A percentile compares a stretch with the other conserved stretches of the same genome.
Conservation (phyloP, 1,140 invertebrate genomes). For the Apis cerana region DNA sequence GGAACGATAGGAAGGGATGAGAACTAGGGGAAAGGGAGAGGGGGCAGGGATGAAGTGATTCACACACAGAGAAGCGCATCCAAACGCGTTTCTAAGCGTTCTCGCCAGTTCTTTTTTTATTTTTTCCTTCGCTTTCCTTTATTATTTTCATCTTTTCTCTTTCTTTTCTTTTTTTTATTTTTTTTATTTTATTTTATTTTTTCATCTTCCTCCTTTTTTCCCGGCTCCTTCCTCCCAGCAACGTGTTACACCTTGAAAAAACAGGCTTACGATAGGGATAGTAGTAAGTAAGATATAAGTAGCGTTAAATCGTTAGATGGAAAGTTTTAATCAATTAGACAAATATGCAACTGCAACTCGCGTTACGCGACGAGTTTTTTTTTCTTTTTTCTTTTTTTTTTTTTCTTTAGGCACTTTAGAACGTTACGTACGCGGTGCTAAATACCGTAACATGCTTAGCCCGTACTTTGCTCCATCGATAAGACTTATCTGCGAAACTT, state of each 20-base stretch:
- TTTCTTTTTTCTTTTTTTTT: no score
- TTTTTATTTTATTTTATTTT: neutral
- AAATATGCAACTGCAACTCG: conserved; percentile 56
- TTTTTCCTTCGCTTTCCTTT: conserved; percentile 30
- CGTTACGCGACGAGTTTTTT: conserved; percentile 58
- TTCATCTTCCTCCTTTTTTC: neutral
- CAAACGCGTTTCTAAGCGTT: conserved; percentile 36
- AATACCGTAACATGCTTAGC: conserved; percentile 47
- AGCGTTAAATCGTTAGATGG: conserved; percentile 48
- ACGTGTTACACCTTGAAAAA: conserved; percentile 61
- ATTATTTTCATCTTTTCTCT: conserved; percentile 7
- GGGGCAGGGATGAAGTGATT: conserved; percentile 11
- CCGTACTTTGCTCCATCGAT: conserved; percentile 54
- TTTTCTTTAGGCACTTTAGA: conserved; percentile 60
- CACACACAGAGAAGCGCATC: conserved; percentile 11
- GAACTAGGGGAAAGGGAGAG: neutral
- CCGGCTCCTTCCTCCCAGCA: conserved; percentile 3
- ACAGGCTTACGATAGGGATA: conserved; percentile 51
- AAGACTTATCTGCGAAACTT: conserved; percentile 29
- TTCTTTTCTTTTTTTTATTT: neutral
- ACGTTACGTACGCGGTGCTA: conserved; percentile 42
- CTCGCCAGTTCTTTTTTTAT: neutral
- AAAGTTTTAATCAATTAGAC: conserved; percentile 46
- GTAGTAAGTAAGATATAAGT: conserved; percentile 47
- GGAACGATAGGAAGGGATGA: conserved; percentile 1